Conservation (phyloP, 2,888 invertebrate species). For the Pachydiplax longipennis region DNA sequence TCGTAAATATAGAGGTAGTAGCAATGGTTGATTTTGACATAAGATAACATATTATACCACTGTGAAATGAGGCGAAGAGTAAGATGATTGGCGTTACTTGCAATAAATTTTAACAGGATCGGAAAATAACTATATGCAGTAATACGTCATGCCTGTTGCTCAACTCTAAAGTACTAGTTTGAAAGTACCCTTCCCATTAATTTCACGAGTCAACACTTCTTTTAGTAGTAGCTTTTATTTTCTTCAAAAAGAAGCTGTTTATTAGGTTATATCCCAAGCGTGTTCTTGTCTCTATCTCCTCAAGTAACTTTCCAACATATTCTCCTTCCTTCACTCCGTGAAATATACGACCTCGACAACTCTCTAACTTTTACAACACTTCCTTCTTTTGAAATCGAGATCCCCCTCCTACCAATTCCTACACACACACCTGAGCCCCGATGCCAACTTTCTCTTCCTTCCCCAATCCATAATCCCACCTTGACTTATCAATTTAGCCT, state of each 20-base stretch:
- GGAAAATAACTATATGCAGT: too few species aligned
- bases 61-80: too few species aligned
- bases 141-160: too few species aligned
- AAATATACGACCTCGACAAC: conserved; percentile 1
- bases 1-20: too few species aligned
- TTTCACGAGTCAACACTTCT: neutral
- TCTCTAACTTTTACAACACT: neutral
- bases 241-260: neutral
- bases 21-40: too few species aligned
- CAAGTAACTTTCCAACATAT: neutral
- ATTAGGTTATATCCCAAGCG: neutral
- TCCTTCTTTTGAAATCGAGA: neutral
- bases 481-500: neutral
- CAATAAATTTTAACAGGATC: too few species aligned
- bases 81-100: too few species aligned
- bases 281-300: neutral
- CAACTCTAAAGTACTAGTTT: too few species aligned
- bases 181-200: too few species aligned
- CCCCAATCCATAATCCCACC: neutral
- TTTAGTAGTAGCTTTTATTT: neutral
- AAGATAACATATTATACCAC: too few species aligned
- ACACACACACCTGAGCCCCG: neutral
- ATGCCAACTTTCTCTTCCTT: neutral
- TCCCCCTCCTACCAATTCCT: neutral
- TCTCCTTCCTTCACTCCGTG: neutral